Evolutionary conservation across 2,888 invertebrate species (phyloP).

Genomic region (Thera obeliscata): DNA sequence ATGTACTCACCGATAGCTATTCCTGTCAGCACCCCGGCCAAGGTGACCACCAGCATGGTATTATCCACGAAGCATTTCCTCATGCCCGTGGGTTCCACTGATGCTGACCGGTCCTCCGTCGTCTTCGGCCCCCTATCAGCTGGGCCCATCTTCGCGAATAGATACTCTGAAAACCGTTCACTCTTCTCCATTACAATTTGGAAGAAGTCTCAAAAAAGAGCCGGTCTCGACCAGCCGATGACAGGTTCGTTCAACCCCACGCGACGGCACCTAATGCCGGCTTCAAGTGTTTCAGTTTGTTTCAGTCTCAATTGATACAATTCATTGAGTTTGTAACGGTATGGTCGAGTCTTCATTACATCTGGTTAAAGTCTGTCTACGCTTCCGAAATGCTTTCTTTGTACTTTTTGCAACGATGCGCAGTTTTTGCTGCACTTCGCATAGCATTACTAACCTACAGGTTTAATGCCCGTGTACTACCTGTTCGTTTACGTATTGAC

Average conservation of each 20-base stretch:
- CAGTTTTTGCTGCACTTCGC: constrained; percentile 42
- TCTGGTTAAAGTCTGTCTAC: constrained; percentile 13
- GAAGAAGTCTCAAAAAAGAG: constrained; percentile 53
- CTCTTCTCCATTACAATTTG: constrained; percentile 85
- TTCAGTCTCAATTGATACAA: constrained; percentile 15
- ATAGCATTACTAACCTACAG: constrained; percentile 46
- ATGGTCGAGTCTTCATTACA: constrained; percentile 14
- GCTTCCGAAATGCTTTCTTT: constrained; percentile 7
- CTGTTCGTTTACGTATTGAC: constrained; percentile 11
- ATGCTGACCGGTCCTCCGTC: constrained; percentile 86
- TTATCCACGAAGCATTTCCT: constrained; percentile 90
- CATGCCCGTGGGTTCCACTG: constrained; percentile 87
- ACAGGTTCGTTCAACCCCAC: constrained; percentile 18
- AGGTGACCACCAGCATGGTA: constrained; percentile 90
- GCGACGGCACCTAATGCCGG: constrained; percentile 13
- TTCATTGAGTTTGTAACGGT: constrained; percentile 13
- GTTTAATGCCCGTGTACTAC: constrained; percentile 34
- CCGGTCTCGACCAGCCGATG: constrained; percentile 48
- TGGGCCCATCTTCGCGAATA: constrained; percentile 92
- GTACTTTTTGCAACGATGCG: constrained; percentile 33
- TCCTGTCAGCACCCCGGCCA: constrained; percentile 91
- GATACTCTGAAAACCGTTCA: constrained; percentile 90
- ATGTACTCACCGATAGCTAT: constrained; percentile 87
- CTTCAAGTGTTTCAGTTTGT: constrained; percentile 1
- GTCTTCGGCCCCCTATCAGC: constrained; percentile 85